These are phyloP conservation scores for Lathronympha strigana DNA, from an alignment of 2,888 invertebrate genomes.

Conservation along the genomic window DNA sequence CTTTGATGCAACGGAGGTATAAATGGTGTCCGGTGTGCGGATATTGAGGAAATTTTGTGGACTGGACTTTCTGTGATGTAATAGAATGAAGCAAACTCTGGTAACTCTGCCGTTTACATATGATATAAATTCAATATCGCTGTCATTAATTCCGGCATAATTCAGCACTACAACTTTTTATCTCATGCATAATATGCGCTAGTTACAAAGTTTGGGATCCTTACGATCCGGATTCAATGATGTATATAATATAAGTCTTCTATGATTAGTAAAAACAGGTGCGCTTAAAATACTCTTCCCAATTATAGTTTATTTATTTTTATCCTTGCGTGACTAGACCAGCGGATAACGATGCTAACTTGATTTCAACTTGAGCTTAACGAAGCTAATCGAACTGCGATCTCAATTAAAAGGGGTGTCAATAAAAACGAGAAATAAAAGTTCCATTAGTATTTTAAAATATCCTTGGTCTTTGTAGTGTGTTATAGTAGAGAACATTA, in stretches of 20 bases:
- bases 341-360: slow-evolving; percentile 71
- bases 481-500: too few relatives aligned
- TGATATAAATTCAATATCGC: too few relatives aligned
- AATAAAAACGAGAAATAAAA: slow-evolving; percentile 11
- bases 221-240: too few relatives aligned
- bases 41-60: slow-evolving; percentile 10
- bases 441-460: neutral
- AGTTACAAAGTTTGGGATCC: too few relatives aligned
- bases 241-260: too few relatives aligned
- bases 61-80: neutral
- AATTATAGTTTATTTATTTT: neutral
- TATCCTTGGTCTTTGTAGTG: too few relatives aligned
- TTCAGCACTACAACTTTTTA: too few relatives aligned
- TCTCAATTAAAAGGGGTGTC: slow-evolving; percentile 63
- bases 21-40: slow-evolving; percentile 10
- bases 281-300: neutral
- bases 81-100: too few relatives aligned
- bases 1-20: slow-evolving; percentile 25
- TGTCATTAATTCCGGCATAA: too few relatives aligned
- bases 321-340: slow-evolving; percentile 39
- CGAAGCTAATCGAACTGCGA: slow-evolving; percentile 65
- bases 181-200: too few relatives aligned
- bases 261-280: neutral
- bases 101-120: too few relatives aligned
- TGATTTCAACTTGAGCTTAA: slow-evolving; percentile 63